phyloP scores from a whole-genome alignment of 2,797 vertebrate genomes.

The Sebastes ruberrimus region DNA sequence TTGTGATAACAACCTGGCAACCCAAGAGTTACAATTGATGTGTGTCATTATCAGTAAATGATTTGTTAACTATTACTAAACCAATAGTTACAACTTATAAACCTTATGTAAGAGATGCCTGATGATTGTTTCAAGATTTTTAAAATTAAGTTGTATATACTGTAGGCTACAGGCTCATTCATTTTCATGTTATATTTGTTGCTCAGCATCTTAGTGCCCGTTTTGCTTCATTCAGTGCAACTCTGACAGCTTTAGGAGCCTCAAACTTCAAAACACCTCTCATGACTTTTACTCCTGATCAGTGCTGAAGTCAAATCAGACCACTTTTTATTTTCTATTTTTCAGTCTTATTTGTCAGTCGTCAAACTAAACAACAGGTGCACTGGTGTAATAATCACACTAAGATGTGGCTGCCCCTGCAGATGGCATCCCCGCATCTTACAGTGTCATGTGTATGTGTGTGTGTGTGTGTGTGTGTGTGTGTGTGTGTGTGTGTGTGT shows the following conservation, averaged over 20 bases:
- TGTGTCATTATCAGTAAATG: not conserved
- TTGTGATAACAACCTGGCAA: not conserved
- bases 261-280: not conserved
- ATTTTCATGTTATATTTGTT: not conserved
- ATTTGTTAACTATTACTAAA: not conserved
- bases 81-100: not conserved
- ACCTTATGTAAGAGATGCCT: not conserved
- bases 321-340: not conserved
- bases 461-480: not conserved
- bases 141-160: not conserved
- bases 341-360: not conserved
- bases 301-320: not conserved
- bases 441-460: not conserved
- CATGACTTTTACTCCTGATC: not conserved
- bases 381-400: constrained; percentile 3
- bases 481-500: constrained; percentile 8
- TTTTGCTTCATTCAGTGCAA: not conserved
- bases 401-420: not conserved
- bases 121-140: not conserved
- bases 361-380: constrained; percentile 12
- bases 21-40: not conserved
- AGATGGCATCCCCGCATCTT: constrained; percentile 13
- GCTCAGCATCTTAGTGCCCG: not conserved
- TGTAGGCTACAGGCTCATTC: not conserved
- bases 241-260: not conserved